Percentiles rank a stretch among this genome's conserved stretches.
Conservation (phyloP, 2,113 vertebrate genomes). For the Bos indicus region DNA sequence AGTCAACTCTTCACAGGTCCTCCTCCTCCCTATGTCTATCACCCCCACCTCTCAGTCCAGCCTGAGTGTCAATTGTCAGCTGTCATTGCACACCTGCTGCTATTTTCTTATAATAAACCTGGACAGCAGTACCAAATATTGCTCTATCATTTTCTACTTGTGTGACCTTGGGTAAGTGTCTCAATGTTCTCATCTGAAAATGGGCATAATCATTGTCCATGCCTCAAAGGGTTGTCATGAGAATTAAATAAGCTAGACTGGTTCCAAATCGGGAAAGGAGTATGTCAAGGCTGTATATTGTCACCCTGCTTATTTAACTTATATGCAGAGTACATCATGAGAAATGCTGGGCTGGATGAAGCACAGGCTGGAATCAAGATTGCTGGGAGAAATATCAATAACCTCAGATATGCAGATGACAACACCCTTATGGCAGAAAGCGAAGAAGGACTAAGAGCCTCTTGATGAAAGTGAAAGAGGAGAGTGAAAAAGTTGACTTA, state of each 20-base stretch:
- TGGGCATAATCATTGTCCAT: not conserved
- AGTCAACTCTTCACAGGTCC: too few species aligned
- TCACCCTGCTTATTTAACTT: not conserved
- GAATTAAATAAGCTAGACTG: not conserved
- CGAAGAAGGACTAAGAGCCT: not conserved
- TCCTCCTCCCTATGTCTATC: not conserved
- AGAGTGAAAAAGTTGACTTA: not conserved
- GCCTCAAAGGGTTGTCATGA: not conserved
- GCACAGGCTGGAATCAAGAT: not conserved
- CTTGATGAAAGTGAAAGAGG: not conserved
- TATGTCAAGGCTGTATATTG: not conserved
- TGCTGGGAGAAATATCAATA: not conserved
- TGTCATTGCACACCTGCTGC: not conserved
- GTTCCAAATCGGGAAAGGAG: not conserved
- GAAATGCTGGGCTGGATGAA: not conserved
- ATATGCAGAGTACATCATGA: not conserved
- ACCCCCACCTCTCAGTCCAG: not conserved
- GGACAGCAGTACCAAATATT: not conserved
- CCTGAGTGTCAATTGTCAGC: not conserved
- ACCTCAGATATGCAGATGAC: not conserved
- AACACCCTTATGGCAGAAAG: not conserved
- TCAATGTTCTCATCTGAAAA: not conserved
- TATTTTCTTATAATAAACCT: not conserved
- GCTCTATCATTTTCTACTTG: not conserved
- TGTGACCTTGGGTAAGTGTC: not conserved